These are phyloP conservation scores for Otus scops DNA, from an alignment of 2,797 vertebrate species.

Conservation along the genomic window DNA sequence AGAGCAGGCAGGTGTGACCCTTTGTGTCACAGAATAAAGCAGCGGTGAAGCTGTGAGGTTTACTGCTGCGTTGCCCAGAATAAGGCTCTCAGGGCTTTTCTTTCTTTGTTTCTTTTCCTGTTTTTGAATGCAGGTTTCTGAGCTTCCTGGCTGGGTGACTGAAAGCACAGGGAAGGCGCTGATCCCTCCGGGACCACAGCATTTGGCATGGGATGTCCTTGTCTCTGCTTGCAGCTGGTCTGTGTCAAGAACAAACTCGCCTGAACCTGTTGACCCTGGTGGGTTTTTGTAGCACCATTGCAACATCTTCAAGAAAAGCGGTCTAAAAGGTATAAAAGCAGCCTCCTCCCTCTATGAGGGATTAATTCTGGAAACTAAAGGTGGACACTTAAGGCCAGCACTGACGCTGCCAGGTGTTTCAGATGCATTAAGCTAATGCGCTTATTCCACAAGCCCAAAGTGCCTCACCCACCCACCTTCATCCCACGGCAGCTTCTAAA, in stretches of 20 bases:
- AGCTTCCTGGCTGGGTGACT: background rate
- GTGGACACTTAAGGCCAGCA: fast-evolving
- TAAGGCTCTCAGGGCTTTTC: background rate
- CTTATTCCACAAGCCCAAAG: background rate
- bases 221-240: background rate
- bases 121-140: background rate
- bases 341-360: background rate
- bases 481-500: background rate
- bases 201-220: background rate
- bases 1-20: background rate
- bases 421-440: background rate
- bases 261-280: background rate
- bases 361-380: background rate
- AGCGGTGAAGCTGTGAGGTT: background rate
- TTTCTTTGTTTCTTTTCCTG: background rate
- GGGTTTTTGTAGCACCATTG: background rate
- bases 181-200: background rate
- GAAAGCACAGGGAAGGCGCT: background rate
- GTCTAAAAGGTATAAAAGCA: background rate
- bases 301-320: background rate
- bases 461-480: background rate
- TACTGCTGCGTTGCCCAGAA: fast-evolving
- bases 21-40: background rate
- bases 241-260: background rate
- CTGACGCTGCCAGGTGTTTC: background rate